Conservation (phyloP, 2,888 invertebrate genomes). For the Apotomis turbidana region DNA sequence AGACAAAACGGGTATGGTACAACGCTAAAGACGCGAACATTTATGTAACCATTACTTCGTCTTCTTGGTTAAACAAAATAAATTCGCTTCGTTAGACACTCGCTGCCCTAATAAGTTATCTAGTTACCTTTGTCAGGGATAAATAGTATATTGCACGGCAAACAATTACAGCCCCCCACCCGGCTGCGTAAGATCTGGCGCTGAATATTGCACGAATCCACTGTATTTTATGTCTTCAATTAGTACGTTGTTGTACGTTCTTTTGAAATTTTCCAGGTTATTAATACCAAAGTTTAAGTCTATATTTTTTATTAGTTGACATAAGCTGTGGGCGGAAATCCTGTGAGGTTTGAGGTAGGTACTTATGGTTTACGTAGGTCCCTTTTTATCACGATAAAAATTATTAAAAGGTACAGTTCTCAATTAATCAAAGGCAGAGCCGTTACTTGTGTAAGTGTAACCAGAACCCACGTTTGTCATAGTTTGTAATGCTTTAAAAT, state of each 20-base stretch:
- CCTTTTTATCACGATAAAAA: too few species aligned
- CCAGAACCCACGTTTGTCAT: too few species aligned
- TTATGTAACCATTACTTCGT: conserved; percentile 43
- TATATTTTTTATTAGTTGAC: too few species aligned
- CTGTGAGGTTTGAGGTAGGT: too few species aligned
- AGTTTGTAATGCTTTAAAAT: not conserved
- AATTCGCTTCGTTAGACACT: conserved; percentile 54
- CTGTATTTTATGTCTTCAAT: conserved; percentile 58
- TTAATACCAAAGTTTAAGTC: not conserved
- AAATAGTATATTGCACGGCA: conserved; percentile 54
- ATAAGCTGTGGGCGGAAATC: too few species aligned
- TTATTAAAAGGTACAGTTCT: not conserved
- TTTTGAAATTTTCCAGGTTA: conserved; percentile 43
- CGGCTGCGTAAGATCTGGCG: conserved; percentile 47
- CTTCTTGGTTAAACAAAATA: conserved; percentile 54
- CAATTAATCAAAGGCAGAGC: not conserved
- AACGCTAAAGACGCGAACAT: conserved; percentile 42
- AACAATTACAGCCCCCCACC: conserved; percentile 54
- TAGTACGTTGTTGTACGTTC: conserved; percentile 48
- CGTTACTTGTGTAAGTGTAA: too few species aligned
- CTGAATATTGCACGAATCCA: conserved; percentile 54
- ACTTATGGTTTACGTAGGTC: too few species aligned
- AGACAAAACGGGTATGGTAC: conserved; percentile 41
- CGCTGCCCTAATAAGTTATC: conserved; percentile 60
- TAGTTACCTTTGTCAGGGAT: conserved; percentile 63